phyloP scores from a whole-genome alignment of 2,113 vertebrate species.

The Steatornis caripensis region DNA sequence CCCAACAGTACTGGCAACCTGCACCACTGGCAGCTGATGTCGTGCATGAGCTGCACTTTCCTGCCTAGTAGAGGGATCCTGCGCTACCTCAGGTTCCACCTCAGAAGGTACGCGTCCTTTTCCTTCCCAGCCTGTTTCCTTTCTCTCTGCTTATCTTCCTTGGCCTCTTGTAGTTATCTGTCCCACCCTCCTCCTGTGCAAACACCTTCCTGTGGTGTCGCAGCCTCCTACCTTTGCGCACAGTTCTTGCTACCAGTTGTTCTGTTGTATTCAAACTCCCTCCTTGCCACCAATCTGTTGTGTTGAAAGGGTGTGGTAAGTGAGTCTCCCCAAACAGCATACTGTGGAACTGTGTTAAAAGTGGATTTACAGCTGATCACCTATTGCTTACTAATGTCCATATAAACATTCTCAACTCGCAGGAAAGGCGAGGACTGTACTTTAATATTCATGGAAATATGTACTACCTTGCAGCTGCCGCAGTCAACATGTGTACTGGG shows the following conservation, averaged over 20 bases:
- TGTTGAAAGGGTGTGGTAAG: neutral
- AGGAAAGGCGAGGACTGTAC: neutral
- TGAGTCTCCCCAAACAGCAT: neutral
- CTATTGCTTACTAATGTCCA: neutral
- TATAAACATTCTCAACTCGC: neutral
- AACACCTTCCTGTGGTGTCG: neutral
- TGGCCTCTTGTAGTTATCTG: neutral
- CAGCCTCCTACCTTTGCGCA: neutral
- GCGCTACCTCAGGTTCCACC: conserved; percentile 90
- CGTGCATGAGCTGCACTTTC: conserved; percentile 92
- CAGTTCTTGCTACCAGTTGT: neutral
- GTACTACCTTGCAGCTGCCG: neutral
- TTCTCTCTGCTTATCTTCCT: neutral
- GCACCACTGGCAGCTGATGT: conserved; percentile 89
- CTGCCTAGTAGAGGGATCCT: conserved; percentile 87
- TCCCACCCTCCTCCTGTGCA: neutral
- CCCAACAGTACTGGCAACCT: conserved; percentile 85
- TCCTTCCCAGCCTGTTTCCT: neutral
- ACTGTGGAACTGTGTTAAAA: neutral
- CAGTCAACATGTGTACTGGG: neutral
- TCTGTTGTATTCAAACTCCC: neutral
- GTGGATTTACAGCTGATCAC: neutral
- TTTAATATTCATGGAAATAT: neutral
- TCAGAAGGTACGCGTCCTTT: conserved; percentile 76
- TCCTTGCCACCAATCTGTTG: neutral